These are phyloP conservation scores for Phrynocephalus versicolor DNA, from an alignment of 2,113 vertebrate genomes.

Conservation along the genomic window DNA sequence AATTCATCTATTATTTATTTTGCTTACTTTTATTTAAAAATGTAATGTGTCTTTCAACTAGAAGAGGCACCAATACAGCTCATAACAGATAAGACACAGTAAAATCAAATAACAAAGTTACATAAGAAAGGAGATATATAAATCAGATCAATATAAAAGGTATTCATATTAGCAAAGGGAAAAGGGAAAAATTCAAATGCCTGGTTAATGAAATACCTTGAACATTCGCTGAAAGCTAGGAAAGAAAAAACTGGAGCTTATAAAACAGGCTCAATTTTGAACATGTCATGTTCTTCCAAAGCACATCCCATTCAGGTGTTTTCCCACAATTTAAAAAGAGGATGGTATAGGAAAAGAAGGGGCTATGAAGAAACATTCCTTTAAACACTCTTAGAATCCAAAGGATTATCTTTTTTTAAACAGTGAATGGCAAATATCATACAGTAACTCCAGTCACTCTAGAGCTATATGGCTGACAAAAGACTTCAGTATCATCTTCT, in stretches of 20 bases:
- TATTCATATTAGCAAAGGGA: not conserved
- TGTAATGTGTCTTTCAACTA: not conserved
- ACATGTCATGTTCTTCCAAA: not conserved
- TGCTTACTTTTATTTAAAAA: not conserved
- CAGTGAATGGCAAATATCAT: not conserved
- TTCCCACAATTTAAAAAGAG: not conserved
- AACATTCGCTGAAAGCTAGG: not conserved
- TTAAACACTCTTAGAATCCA: too few relatives aligned
- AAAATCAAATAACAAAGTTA: not conserved
- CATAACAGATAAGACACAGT: not conserved
- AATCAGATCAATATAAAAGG: not conserved
- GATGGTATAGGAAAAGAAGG: not conserved
- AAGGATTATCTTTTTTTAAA: not conserved
- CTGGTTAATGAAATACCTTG: not conserved
- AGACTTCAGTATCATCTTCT: too few relatives aligned
- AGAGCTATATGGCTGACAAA: too few relatives aligned
- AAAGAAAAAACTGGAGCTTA: not conserved
- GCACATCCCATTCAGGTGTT: not conserved
- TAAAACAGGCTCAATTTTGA: not conserved
- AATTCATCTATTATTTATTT: too few relatives aligned
- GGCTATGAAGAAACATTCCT: not conserved
- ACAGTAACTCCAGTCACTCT: too few relatives aligned
- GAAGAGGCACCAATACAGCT: not conserved
- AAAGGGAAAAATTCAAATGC: not conserved
- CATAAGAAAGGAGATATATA: not conserved